These are phyloP conservation scores for Anser cygnoides DNA, from an alignment of 2,113 vertebrate genomes.

Conservation along the genomic window DNA sequence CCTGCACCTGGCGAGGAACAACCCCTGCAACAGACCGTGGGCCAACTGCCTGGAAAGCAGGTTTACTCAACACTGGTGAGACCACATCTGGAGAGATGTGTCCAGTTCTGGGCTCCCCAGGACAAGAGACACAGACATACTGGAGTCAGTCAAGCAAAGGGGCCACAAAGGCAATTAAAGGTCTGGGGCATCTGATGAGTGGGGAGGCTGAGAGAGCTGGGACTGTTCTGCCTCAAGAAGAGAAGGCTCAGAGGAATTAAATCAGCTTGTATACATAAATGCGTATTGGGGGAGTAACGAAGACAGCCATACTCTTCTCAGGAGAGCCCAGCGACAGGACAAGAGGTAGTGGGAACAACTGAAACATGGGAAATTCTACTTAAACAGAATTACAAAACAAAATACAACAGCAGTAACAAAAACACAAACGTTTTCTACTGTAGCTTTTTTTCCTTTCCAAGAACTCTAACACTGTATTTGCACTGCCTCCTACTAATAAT, in stretches of 20 bases:
- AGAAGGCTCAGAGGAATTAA: background rate
- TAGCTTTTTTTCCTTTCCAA: background rate
- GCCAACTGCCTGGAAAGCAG: background rate
- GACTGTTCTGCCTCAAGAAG: background rate
- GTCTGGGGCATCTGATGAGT: background rate
- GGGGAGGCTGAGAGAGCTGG: background rate
- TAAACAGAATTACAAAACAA: background rate
- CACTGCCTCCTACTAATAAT: background rate
- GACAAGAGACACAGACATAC: background rate
- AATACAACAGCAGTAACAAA: background rate
- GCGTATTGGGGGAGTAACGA: background rate
- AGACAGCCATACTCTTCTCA: background rate
- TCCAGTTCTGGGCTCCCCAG: background rate
- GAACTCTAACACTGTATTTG: background rate
- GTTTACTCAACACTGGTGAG: background rate
- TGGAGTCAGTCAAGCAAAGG: background rate
- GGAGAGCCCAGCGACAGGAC: background rate
- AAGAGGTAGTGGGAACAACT: background rate
- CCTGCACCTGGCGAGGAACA: background rate
- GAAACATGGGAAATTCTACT: background rate
- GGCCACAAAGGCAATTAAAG: background rate
- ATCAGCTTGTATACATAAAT: background rate
- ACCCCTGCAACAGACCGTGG: background rate
- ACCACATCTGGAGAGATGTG: background rate
- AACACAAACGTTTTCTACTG: background rate